phyloP scores from a whole-genome alignment of 2,797 vertebrate genomes.

The Ibycter americanus region DNA sequence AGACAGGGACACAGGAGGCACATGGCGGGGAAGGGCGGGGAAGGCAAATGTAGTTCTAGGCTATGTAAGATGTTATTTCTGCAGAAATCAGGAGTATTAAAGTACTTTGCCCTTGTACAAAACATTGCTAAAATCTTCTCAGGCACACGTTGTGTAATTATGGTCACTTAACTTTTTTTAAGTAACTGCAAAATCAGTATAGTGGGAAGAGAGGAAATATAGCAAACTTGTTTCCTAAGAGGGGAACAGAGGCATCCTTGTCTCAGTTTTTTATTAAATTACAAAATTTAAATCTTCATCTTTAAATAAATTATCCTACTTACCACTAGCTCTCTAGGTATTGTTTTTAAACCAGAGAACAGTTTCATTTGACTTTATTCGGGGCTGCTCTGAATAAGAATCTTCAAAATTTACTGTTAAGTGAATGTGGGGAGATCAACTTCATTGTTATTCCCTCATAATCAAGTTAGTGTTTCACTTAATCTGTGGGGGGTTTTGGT shows the following conservation, averaged over 20 bases:
- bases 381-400: background rate
- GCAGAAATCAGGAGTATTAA: background rate
- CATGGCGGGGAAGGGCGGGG: rapidly evolving
- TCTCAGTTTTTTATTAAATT: background rate
- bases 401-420: background rate
- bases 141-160: background rate
- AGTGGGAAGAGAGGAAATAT: background rate
- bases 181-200: background rate
- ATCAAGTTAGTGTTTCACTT: background rate
- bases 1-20: background rate
- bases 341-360: background rate
- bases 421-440: background rate
- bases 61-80: background rate
- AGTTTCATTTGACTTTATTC: background rate
- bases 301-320: background rate
- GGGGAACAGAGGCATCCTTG: background rate
- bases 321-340: background rate
- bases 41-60: background rate
- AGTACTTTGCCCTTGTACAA: background rate
- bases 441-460: background rate
- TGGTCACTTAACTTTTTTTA: background rate
- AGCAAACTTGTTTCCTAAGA: background rate
- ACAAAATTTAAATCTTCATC: background rate
- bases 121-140: background rate
- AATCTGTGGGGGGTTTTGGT: rapidly evolving